A percentile compares a stretch with the other conserved stretches of the same genome.
Conservation (phyloP, 1,140 invertebrate species). For the Whitmania pigra region DNA sequence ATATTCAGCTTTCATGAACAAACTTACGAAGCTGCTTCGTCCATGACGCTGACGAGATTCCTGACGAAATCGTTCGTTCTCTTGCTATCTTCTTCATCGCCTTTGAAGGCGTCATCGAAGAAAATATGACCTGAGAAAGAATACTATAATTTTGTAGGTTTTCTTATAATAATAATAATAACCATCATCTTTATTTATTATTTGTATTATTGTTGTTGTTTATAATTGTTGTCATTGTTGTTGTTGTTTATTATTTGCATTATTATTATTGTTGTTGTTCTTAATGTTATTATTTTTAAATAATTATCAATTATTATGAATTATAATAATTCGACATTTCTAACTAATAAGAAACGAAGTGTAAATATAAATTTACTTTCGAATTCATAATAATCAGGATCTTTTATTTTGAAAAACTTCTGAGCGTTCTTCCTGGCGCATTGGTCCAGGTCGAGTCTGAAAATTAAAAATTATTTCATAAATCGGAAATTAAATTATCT, state of each 20-base stretch:
- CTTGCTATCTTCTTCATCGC: constrained; percentile 79
- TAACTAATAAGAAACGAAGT: neutral
- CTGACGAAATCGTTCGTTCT: constrained; percentile 96
- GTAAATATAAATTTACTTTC: constrained; percentile 50
- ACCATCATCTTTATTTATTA: too few species aligned
- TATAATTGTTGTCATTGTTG: too few species aligned
- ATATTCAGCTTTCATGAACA: too few species aligned
- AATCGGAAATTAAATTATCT: neutral
- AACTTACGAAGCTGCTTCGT: constrained; percentile 72
- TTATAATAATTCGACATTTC: constrained; percentile 35
- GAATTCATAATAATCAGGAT: constrained; percentile 95
- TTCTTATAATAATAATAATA: too few species aligned
- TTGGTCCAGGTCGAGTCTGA: constrained; percentile 39
- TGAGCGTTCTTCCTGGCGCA: constrained; percentile 52
- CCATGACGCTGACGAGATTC: constrained; percentile 73
- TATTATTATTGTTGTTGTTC: too few species aligned
- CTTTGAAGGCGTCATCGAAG: constrained; percentile 95
- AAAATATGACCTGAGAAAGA: constrained; percentile 75
- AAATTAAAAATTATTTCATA: neutral
- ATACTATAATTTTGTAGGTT: too few species aligned
- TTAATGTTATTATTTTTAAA: too few species aligned
- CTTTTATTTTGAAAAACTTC: constrained; percentile 76
- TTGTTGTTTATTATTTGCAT: too few species aligned
- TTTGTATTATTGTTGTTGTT: too few species aligned
- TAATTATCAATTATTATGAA: too few species aligned